Base-by-base conservation (phyloP, 2,888 invertebrate genomes). In the Rotaria socialis region DNA sequence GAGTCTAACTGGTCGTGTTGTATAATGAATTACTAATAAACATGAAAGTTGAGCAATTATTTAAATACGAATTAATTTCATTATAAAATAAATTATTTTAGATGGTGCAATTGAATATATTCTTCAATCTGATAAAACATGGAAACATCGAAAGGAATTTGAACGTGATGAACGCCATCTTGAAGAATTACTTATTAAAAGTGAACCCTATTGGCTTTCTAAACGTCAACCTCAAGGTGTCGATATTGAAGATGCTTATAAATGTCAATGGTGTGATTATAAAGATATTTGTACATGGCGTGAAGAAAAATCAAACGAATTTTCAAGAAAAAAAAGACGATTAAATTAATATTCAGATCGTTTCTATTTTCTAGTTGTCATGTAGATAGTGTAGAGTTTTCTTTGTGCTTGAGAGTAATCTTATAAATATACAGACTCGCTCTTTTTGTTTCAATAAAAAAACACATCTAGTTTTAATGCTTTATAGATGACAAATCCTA, bases 161-260 rank as follows among this genome's bases (percentile, higher is more conserved):
- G 74, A 80, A 0, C 89, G 89, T 87, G 88, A 89, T 85, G 89
- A 89, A 11, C 87, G 86, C 0, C 88, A 89, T 86, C 85, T 90
- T 24, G 43, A 87, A 80, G 85, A 41, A 16, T 84, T 88, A 86
- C 88, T 88, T 86, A 84, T 55, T 11, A 84, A 88, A 43, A 89
- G 88, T 67, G 60, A 89, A 35, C 85, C 88, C 67, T 90, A 89
- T 86, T 90, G 90, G 90, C 87, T 88, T 84, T 90, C 90, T 19
- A 85, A 88, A 47, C 88, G 90, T 41, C 87, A 88, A 43, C 88
- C 88, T 8, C 55, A 43, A 60, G 90, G 90, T 5, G 90, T 90
- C 16, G 90, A 90, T 35, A 89, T 90, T 58, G 90, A 90, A 87
- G 90, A 90, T n/a, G 90, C 90, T 0, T 90, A 89, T 89, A 90